These are phyloP conservation scores for Eilema sororculum DNA, from an alignment of 2,888 invertebrate genomes.

Conservation along the genomic window DNA sequence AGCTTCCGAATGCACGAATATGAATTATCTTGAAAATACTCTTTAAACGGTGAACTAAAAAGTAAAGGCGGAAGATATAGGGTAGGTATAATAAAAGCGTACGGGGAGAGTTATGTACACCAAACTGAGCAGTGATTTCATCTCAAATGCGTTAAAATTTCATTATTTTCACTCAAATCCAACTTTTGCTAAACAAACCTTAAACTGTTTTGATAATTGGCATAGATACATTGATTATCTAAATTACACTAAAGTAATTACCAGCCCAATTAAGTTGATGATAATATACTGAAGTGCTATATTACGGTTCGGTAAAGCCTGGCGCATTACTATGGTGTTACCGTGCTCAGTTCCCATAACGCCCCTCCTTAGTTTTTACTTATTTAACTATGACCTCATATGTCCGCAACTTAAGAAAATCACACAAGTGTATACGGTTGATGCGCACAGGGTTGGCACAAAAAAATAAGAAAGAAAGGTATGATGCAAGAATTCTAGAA, in stretches of 20 bases:
- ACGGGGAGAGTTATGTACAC: not conserved
- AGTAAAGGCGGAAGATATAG: too few relatives aligned
- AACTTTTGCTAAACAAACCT: not conserved
- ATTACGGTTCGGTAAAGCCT: conserved; percentile 78
- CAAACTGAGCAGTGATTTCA: not conserved
- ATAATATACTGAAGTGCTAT: conserved; percentile 73
- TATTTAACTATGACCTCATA: conserved; percentile 87
- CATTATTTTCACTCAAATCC: not conserved
- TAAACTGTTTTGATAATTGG: not conserved
- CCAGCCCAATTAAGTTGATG: conserved; percentile 57
- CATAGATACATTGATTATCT: not conserved
- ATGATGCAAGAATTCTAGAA: not conserved
- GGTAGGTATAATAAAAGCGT: too few relatives aligned
- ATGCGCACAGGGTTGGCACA: conserved; percentile 70
- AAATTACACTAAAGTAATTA: conserved; percentile 26
- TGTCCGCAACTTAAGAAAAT: conserved; percentile 87
- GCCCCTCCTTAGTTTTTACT: conserved; percentile 85
- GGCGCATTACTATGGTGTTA: conserved; percentile 78
- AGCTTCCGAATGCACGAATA: too few relatives aligned
- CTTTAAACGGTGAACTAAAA: too few relatives aligned
- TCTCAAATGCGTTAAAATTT: not conserved
- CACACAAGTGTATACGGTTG: conserved; percentile 77
- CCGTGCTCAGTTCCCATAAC: conserved; percentile 87
- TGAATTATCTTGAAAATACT: too few relatives aligned
- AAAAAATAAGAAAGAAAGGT: conserved; percentile 10